These are phyloP conservation scores for Peucedramus taeniatus DNA, from an alignment of 2,113 vertebrate species.

Conservation along the genomic window DNA sequence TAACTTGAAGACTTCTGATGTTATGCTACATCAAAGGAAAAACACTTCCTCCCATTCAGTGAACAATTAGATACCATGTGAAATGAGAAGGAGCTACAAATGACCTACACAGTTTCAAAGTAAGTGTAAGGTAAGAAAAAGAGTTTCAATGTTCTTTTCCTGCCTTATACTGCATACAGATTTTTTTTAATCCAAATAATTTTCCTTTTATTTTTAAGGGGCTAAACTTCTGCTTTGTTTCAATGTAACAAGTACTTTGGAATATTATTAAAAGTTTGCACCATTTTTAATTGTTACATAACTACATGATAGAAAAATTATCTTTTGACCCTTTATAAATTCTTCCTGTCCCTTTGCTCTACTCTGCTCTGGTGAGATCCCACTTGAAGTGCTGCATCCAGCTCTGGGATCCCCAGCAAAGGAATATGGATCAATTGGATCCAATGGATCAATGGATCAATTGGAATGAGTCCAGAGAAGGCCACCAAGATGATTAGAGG, in stretches of 20 bases:
- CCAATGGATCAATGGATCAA: no score
- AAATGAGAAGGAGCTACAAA: constrained; percentile 21
- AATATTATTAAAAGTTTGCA: background rate
- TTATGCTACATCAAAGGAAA: background rate
- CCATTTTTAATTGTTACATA: background rate
- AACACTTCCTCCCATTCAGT: background rate
- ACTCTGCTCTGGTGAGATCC: background rate
- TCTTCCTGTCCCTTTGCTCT: background rate
- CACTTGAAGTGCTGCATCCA: background rate
- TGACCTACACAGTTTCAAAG: constrained; percentile 24
- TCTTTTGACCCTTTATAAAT: background rate
- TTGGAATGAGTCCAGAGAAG: background rate
- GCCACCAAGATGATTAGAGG: background rate
- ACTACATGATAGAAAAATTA: background rate
- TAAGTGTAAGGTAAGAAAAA: constrained; percentile 21
- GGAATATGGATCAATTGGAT: background rate
- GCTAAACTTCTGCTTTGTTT: background rate
- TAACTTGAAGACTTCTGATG: background rate
- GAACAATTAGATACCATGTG: constrained; percentile 7
- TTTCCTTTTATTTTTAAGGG: constrained; percentile 28
- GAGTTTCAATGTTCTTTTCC: background rate
- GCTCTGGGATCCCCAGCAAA: background rate
- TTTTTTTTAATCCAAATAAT: background rate
- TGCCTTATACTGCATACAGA: background rate
- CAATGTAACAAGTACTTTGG: background rate